Evolutionary conservation across 2,888 invertebrate species (phyloP), one percentile per base, ranked within the genome.

Genomic region (Zele albiditarsus): DNA sequence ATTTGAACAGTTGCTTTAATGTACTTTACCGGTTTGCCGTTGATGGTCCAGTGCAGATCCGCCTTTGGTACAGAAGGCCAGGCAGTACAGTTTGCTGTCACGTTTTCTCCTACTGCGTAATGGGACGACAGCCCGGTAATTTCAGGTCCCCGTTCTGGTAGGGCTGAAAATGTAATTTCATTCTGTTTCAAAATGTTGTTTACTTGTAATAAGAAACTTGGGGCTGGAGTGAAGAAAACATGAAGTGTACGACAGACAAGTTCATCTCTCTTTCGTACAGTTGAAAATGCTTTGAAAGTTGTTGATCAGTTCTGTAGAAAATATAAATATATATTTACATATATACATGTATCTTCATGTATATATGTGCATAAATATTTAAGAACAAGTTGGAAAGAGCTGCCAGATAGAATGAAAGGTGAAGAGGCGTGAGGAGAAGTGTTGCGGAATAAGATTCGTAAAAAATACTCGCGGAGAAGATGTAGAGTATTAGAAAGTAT

Each of bases 61-160:
- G 91, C 90, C 28, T 89, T 88, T 2, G 91, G 91, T 74, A 89
- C 85, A 60, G 91, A 90, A 8, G 90, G 89, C 76, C 89, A 89
- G 3, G 91, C 88, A 8, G 90, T 90, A 82, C 91, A 91, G 83
- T 90, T 91, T 60, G 90, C 90, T 49, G 89, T 87, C 38, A 91
- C 88, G 76, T 88, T 88, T 78, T 91, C 91, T 8, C 90, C 90
- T 53, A 90, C 84, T 58, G 90, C 88, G 81, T 91, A 91, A 69
- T 90, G 86, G 8, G 86, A 84, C 73, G 89, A 86, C 62, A 90
- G 87, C 16, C 90, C 90, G 25, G 85, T 87, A 80, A 91, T 89
- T 78, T 89, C 86, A 27, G 91, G 91, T 62, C 87, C 89, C 66
- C 87, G 87, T 74, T 88, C 86, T 71, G 91, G 90, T 75, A 89